phyloP scores from a whole-genome alignment of 2,797 vertebrate genomes.

The Clarias laeviceps region DNA sequence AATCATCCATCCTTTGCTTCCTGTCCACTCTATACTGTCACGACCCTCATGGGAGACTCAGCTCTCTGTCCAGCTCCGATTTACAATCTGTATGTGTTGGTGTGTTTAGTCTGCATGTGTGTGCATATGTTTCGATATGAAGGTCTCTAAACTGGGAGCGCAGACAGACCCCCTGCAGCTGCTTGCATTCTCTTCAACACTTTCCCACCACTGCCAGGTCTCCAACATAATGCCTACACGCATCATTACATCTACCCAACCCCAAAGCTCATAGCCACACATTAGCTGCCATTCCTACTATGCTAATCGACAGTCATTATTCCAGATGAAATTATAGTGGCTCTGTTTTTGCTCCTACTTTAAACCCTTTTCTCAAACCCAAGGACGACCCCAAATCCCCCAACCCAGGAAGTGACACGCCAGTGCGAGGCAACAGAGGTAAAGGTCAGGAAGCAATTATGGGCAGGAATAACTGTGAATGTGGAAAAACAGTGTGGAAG shows the following conservation, averaged over 20 bases:
- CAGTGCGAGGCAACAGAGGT: slow-evolving; percentile 66
- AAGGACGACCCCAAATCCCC: slow-evolving; percentile 54
- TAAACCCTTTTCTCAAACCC: slow-evolving; percentile 42
- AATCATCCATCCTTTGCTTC: slow-evolving; percentile 61
- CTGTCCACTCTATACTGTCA: slow-evolving; percentile 60
- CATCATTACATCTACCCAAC: slow-evolving; percentile 3
- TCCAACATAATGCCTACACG: slow-evolving; percentile 34
- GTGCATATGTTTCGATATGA: slow-evolving; percentile 21
- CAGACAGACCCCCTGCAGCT: slow-evolving; percentile 16
- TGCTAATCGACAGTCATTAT: slow-evolving; percentile 24
- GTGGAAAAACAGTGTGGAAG: slow-evolving; percentile 30
- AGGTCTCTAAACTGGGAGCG: background rate
- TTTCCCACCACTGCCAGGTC: slow-evolving; percentile 27
- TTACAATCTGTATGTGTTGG: slow-evolving; percentile 30
- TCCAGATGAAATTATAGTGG: slow-evolving; percentile 7
- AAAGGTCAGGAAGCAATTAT: slow-evolving; percentile 81
- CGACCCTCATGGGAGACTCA: slow-evolving; percentile 46
- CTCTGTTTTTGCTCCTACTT: slow-evolving; percentile 23
- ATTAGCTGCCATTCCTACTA: slow-evolving; percentile 10
- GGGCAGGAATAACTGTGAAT: slow-evolving; percentile 62
- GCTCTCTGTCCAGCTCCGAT: slow-evolving; percentile 38
- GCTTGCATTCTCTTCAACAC: background rate
- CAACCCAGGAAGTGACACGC: slow-evolving; percentile 66
- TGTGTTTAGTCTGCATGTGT: slow-evolving; percentile 15
- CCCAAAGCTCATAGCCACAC: background rate